phyloP scores from a whole-genome alignment of 2,888 invertebrate genomes.

The Protophormia terraenovae region DNA sequence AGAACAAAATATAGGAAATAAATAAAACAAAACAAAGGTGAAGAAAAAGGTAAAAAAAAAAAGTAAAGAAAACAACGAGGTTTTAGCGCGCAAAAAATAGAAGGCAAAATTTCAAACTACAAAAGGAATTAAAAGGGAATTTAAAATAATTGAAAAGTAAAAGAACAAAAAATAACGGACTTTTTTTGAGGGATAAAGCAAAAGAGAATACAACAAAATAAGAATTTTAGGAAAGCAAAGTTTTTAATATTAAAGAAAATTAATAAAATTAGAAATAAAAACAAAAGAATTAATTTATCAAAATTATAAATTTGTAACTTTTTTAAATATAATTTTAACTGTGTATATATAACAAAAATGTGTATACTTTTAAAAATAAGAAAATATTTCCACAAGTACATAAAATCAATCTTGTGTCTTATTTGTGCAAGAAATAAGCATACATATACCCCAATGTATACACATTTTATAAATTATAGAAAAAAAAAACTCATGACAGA shows the following conservation, averaged over 20 bases:
- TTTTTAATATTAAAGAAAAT: not conserved
- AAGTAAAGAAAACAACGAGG: not conserved
- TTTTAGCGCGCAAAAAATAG: slow-evolving; percentile 45
- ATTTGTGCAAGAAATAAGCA: not conserved
- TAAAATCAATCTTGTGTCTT: not conserved
- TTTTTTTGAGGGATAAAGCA: not conserved
- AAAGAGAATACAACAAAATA: not conserved
- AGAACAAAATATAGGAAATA: not conserved
- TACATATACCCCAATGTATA: not conserved
- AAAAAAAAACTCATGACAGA: not conserved
- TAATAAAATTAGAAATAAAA: not conserved
- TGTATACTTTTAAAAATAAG: not conserved
- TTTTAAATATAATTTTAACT: not conserved
- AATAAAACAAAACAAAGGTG: slow-evolving; percentile 9
- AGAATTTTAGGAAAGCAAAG: not conserved
- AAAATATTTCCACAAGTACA: not conserved
- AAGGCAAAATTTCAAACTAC: not conserved
- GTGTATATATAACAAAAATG: not conserved
- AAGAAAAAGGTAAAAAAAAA: slow-evolving; percentile 2
- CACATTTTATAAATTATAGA: not conserved
- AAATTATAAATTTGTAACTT: no score
- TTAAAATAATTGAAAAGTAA: not conserved
- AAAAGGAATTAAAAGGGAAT: not conserved
- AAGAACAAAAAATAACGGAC: not conserved
- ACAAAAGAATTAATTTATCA: not conserved